Base-by-base conservation (phyloP, 2,797 vertebrate genomes). In the Bradypodion pumilum region DNA sequence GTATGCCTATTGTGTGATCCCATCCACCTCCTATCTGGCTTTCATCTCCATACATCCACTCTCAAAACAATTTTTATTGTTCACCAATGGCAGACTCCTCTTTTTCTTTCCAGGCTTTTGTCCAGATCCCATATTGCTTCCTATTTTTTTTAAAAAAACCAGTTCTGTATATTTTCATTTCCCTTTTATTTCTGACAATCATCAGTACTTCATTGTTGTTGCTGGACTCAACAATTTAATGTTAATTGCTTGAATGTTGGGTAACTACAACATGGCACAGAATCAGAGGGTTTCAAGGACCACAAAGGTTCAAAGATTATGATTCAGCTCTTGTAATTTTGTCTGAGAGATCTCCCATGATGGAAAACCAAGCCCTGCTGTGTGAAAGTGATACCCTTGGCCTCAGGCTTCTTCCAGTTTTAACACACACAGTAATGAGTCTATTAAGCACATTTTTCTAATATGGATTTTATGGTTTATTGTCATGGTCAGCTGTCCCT, bases 41-140 rank as follows among this genome's bases (percentile, higher is more conserved):
- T 29, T 32, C 32, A 6, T 16, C 32, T 19, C 35, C n/a, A 68
- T 12, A 35, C 5, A 35, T n/a, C n/a, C 32, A 12, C 13, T 29
- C 13, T 66, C 27, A 40, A 72, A 72, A 29, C 66, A 25, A 1
- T 16, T 16, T 79, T 80, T 69, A 16, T 35, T 35, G 8, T 56
- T 69, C 23, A 37, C 32, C 37, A 10, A 4, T 35, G 29, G 49
- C 1, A 60, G 16, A 32, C 25, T 35, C 12, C 4, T 32, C 13
- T 82, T 73, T 82, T 70, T 52, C 40, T 60, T 74, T 80, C 44
- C 68, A 79, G 12, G 74, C 83, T 72, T 80, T 56, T 82, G 8
- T 59, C 73, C 62, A 32, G 10, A 81, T 23, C 10, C 66, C 29
- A 85, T 68, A 62, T 80, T 78, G 66, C 60, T 27, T 19, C 8